Evolutionary conservation across 2,888 invertebrate species (phyloP).

Genomic region (Zootermopsis nevadensis): DNA sequence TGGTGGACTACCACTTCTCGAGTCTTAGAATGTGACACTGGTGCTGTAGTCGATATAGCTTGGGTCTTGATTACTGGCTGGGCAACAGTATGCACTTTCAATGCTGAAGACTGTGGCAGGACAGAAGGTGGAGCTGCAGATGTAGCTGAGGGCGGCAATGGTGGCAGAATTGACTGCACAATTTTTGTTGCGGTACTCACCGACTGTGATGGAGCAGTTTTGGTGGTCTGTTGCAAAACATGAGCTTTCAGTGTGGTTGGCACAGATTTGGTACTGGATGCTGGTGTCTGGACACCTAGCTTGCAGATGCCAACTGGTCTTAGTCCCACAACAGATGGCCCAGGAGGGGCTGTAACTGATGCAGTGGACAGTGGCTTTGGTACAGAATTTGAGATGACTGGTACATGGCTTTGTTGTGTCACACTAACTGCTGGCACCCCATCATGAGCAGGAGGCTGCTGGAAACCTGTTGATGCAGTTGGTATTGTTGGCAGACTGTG

Average conservation of each 20-base stretch:
- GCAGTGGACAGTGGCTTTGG: constrained; percentile 44
- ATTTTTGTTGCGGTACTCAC: constrained; percentile 59
- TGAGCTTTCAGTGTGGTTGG: constrained; percentile 50
- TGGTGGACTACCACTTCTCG: background rate
- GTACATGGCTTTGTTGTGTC: constrained; percentile 45
- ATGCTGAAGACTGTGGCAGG: constrained; percentile 50
- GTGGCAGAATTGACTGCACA: constrained; percentile 40
- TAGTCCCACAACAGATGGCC: constrained; percentile 41
- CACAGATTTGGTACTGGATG: constrained; percentile 49
- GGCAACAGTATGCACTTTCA: constrained; percentile 9
- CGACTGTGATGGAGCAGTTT: constrained; percentile 62
- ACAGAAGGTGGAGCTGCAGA: constrained; percentile 28
- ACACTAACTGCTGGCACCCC: constrained; percentile 47
- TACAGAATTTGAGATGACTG: constrained; percentile 47
- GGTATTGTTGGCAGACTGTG: constrained; percentile 10
- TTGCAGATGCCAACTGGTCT: background rate
- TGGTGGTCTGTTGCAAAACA: constrained; percentile 57
- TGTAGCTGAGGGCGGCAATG: constrained; percentile 28
- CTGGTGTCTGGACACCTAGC: constrained; percentile 40
- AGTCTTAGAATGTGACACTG: constrained; percentile 17
- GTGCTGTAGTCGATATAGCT: background rate
- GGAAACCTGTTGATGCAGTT: constrained; percentile 22
- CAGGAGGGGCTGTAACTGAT: constrained; percentile 56
- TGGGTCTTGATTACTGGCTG: constrained; percentile 56
- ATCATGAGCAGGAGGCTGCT: background rate